These are phyloP conservation scores for Oryctolagus cuniculus DNA, from an alignment of 2,113 vertebrate genomes.

Conservation along the genomic window DNA sequence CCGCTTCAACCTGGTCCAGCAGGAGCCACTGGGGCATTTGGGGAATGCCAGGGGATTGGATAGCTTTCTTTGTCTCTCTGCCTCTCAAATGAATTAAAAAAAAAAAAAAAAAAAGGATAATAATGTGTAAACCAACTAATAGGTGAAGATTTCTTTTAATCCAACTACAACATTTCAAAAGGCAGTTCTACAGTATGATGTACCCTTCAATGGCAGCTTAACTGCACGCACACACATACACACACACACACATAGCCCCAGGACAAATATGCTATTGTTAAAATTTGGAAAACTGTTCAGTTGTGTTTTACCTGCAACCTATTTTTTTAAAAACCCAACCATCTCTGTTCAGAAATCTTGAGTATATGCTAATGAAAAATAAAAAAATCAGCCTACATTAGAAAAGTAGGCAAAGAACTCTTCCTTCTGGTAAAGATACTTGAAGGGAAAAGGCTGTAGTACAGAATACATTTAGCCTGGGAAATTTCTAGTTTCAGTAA, in stretches of 20 bases:
- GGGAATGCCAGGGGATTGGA: too few species aligned
- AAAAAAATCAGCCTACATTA: constrained; percentile 15
- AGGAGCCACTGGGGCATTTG: too few species aligned
- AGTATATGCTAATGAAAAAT: neutral
- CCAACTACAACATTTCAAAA: neutral
- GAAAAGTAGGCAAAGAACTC: constrained; percentile 13
- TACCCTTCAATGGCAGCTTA: neutral
- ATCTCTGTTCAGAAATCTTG: constrained; percentile 10
- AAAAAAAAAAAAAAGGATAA: too few species aligned
- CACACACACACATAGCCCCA: neutral
- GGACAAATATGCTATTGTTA: neutral
- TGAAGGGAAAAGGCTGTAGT: constrained; percentile 12
- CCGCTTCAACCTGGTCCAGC: too few species aligned
- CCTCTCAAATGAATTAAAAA: too few species aligned
- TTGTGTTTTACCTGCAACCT: neutral
- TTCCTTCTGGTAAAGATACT: neutral
- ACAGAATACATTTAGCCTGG: neutral
- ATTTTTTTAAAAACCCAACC: neutral
- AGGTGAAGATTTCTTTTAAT: neutral
- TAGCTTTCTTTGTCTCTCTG: too few species aligned
- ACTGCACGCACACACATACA: neutral
- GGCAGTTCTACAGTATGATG: neutral
- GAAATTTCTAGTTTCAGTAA: neutral
- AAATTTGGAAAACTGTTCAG: neutral
- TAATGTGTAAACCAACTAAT: neutral